A percentile compares a stretch with the other conserved stretches of the same genome.
phyloP scores from a whole-genome alignment of 2,797 vertebrate genomes.

The Odontamblyopus rebecca region DNA sequence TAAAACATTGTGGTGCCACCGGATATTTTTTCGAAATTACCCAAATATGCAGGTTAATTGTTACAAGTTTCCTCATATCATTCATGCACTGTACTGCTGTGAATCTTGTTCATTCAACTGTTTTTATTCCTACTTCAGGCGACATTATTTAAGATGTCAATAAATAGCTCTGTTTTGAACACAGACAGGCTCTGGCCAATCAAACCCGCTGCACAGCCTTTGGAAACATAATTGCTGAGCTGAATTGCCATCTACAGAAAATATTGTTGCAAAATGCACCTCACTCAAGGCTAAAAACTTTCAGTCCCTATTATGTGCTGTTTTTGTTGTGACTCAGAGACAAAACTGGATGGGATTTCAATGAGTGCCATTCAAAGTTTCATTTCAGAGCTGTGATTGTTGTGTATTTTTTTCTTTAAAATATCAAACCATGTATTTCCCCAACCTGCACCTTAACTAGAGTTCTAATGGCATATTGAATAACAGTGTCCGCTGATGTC shows the following conservation, averaged over 20 bases:
- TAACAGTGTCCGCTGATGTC: no score
- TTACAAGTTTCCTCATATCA: neutral
- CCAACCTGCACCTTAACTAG: neutral
- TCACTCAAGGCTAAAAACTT: constrained; percentile 1
- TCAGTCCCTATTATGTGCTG: neutral
- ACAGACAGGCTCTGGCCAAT: neutral
- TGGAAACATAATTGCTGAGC: neutral
- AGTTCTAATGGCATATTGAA: no score
- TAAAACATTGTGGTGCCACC: no score
- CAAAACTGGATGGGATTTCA: neutral
- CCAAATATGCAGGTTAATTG: neutral
- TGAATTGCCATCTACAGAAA: neutral
- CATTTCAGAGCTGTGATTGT: neutral
- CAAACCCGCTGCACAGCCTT: neutral
- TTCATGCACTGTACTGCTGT: neutral
- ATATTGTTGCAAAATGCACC: neutral
- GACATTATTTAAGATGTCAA: neutral
- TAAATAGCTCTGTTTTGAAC: neutral
- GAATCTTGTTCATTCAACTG: neutral
- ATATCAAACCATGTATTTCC: neutral
- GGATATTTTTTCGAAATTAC: neutral
- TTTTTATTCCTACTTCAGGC: neutral
- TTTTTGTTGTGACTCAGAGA: neutral
- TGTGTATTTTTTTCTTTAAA: neutral
- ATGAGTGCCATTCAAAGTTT: neutral